Evolutionary conservation across 2,888 invertebrate species (phyloP).

Genomic region (Physocephala rufipes): DNA sequence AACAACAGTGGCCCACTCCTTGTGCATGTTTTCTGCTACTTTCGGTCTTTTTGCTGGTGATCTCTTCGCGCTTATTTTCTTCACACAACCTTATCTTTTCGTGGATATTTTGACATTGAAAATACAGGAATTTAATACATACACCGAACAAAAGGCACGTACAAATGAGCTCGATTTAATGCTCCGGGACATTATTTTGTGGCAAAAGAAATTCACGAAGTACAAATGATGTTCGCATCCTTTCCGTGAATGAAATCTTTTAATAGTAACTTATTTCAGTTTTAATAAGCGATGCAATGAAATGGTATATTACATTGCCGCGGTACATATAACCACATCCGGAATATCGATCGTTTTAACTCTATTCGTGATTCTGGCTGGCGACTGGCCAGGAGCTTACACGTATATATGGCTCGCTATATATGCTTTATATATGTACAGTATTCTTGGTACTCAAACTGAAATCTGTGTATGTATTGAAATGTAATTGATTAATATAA

Average conservation of each 20-base stretch:
- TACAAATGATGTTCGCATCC: slow-evolving; percentile 18
- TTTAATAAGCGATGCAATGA: slow-evolving; percentile 46
- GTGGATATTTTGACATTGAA: slow-evolving; percentile 41
- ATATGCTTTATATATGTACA: slow-evolving; percentile 49
- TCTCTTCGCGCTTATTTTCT: slow-evolving; percentile 38
- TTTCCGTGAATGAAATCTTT: not conserved
- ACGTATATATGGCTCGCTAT: slow-evolving; percentile 43
- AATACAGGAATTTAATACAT: slow-evolving; percentile 37
- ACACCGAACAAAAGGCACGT: not conserved
- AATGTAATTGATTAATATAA: not conserved
- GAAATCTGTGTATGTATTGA: slow-evolving; percentile 46
- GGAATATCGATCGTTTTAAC: slow-evolving; percentile 46
- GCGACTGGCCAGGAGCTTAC: slow-evolving; percentile 46
- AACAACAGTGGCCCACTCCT: slow-evolving; percentile 40
- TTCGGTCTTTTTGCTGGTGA: slow-evolving; percentile 46
- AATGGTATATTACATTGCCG: slow-evolving; percentile 42
- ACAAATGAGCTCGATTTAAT: slow-evolving; percentile 13
- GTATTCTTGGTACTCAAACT: slow-evolving; percentile 50
- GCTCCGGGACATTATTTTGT: slow-evolving; percentile 39
- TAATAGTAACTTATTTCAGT: slow-evolving; percentile 33
- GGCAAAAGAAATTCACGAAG: slow-evolving; percentile 44
- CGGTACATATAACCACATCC: slow-evolving; percentile 36
- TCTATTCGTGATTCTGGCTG: slow-evolving; percentile 45
- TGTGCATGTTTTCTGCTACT: slow-evolving; percentile 39
- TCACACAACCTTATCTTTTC: slow-evolving; percentile 39